phyloP scores from a whole-genome alignment of 2,113 vertebrate genomes.

The Campylomormyrus numenius region DNA sequence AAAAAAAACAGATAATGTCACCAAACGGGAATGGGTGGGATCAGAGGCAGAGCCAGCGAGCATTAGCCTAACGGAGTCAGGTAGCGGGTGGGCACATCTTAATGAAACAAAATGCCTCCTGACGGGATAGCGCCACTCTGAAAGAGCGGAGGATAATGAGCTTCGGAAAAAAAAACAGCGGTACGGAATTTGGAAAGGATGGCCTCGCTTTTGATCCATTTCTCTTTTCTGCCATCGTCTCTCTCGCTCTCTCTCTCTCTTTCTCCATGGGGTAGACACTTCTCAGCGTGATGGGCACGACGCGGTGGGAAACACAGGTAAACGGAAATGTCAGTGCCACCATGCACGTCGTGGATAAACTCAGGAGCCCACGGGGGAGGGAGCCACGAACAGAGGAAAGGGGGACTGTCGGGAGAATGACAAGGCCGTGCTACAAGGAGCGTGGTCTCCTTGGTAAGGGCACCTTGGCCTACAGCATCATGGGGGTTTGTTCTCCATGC shows the following conservation, averaged over 20 bases:
- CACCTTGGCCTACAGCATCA: not conserved
- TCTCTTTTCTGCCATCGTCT: not conserved
- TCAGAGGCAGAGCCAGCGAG: not conserved
- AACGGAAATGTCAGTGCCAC: not conserved
- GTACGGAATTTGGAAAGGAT: not conserved
- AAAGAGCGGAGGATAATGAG: not conserved
- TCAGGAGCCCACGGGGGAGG: not conserved
- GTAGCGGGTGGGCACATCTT: not conserved
- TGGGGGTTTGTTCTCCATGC: not conserved
- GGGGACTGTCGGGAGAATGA: not conserved
- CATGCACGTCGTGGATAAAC: not conserved
- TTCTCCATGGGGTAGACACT: not conserved
- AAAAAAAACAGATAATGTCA: slow-evolving; percentile 21
- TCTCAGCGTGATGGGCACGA: not conserved
- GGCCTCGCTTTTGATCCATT: not conserved
- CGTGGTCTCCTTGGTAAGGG: not conserved
- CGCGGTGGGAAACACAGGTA: not conserved
- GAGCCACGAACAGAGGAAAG: not conserved
- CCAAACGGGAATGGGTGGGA: slow-evolving; percentile 22
- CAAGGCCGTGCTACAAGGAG: not conserved
- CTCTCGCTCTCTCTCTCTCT: not conserved
- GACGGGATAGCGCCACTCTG: not conserved
- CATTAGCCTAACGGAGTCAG: slow-evolving; percentile 23
- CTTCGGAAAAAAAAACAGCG: not conserved
- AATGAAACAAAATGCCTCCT: slow-evolving; percentile 21